Evolutionary conservation across 2,888 invertebrate genomes (phyloP), one percentile per base, ranked within the genome.

Genomic region (Ommatoiulus sabulosus): DNA sequence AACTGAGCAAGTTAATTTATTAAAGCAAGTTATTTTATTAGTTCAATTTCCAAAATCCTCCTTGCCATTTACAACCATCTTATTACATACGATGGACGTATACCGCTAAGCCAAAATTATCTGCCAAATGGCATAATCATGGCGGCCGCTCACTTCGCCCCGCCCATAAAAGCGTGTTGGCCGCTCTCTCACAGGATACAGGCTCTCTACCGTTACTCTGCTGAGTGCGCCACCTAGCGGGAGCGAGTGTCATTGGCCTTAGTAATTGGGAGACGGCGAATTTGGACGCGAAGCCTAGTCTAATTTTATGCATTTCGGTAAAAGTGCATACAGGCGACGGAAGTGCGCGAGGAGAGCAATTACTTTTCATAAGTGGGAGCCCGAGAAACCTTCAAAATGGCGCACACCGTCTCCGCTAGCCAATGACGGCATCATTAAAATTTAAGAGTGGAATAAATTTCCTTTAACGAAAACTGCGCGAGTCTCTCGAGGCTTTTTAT

Each of bases 361-460:
- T 72, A 72, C 72, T 72, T 72, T 72, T 72, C 72, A 72, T 72
- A 72, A 72, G 72, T 72, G 72, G 72, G 72, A 72, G 72, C 72
- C 72, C 6, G 72, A 72, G 72, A 72, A 72, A 72, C 72, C 72
- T 72, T 72, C 72, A 72, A 72, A 72, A 72, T 72, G 72, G 72
- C 72, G 72, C 6, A 24, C 72, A 24, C n/a, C 72, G 72, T 7
- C 72, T 72, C 24, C 72, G 72, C n/a, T 72, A 72, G 72, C 72
- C 72, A 72, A 72, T 24, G 72, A 72, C 24, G 72, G 72, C 72
- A 24, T 72, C 72, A 72, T 72, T 72, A 72, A 72, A 72, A 72
- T 72, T 72, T 72, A 72, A 72, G 72, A 72, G 72, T 72, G 72
- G 72, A 72, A 72, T 72, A 72, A 72, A 72, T 72, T 72, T 72